Percentiles rank a stretch among this genome's conserved stretches.
Conservation (phyloP, 2,113 vertebrate genomes). For the Melanerpes aurifrons region DNA sequence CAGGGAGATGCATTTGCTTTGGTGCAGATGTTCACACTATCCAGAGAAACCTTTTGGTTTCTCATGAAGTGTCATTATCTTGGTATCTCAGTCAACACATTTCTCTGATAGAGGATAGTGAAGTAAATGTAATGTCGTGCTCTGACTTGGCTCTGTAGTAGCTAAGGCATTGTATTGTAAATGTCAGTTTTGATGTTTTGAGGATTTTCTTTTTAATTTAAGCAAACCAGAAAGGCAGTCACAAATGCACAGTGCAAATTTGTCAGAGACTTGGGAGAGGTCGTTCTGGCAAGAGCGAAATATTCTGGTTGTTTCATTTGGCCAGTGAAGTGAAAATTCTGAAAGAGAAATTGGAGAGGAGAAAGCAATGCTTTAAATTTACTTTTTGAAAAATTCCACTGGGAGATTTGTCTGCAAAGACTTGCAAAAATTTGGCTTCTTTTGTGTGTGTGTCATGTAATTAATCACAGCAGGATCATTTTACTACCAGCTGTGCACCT, state of each 20-base stretch:
- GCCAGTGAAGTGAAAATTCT: neutral
- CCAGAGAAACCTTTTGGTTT: neutral
- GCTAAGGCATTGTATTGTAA: neutral
- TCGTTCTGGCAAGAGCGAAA: neutral
- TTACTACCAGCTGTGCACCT: neutral
- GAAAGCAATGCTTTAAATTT: neutral
- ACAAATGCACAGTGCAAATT: neutral
- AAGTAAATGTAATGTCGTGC: neutral
- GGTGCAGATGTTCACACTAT: neutral
- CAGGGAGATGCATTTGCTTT: neutral
- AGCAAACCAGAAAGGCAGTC: neutral
- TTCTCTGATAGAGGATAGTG: neutral
- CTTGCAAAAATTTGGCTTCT: neutral
- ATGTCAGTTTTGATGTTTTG: neutral
- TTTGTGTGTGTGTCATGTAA: neutral
- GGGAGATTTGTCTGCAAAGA: neutral
- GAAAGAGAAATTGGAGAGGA: neutral
- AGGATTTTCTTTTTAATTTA: neutral
- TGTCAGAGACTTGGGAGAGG: neutral
- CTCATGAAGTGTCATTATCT: fast-evolving
- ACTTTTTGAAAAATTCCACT: neutral
- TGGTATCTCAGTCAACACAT: neutral
- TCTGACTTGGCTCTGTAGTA: neutral
- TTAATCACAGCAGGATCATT: constrained; percentile 14
- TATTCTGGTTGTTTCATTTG: neutral